Conservation (phyloP, 92 coral and sea anemone species). For the Anthopleura xanthogrammica region DNA sequence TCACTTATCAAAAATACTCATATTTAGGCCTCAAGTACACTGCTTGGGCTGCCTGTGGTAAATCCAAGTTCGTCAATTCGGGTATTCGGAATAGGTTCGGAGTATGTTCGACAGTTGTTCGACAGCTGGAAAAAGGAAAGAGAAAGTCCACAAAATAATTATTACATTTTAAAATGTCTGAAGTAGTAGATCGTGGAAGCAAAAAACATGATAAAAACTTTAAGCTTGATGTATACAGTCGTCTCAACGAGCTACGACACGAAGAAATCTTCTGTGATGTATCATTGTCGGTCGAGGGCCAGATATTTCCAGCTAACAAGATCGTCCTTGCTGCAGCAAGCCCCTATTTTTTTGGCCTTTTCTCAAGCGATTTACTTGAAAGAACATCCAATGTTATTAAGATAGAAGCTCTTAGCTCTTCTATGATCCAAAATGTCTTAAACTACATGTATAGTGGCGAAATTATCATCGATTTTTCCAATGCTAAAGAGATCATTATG, state of each 20-base stretch:
- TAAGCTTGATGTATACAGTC: neutral
- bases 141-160: neutral
- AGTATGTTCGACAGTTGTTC: too few relatives aligned
- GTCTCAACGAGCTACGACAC: constrained; percentile 24
- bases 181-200: neutral
- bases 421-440: constrained; percentile 6
- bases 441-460: constrained; percentile 38
- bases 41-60: too few relatives aligned
- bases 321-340: constrained; percentile 39
- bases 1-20: too few relatives aligned
- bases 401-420: constrained; percentile 4
- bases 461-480: neutral
- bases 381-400: constrained; percentile 12
- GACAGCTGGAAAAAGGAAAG: neutral
- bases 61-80: too few relatives aligned
- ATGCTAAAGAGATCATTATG: constrained; percentile 25
- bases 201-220: neutral
- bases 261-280: constrained; percentile 27
- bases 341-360: constrained; percentile 27
- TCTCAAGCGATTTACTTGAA: constrained; percentile 23
- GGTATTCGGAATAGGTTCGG: too few relatives aligned
- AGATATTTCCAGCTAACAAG: constrained; percentile 21
- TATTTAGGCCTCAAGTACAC: too few relatives aligned
- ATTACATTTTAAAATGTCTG: neutral
- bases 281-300: constrained; percentile 13